These are phyloP conservation scores for Bradysia coprophila DNA, from an alignment of 1,140 invertebrate species.

Conservation along the genomic window DNA sequence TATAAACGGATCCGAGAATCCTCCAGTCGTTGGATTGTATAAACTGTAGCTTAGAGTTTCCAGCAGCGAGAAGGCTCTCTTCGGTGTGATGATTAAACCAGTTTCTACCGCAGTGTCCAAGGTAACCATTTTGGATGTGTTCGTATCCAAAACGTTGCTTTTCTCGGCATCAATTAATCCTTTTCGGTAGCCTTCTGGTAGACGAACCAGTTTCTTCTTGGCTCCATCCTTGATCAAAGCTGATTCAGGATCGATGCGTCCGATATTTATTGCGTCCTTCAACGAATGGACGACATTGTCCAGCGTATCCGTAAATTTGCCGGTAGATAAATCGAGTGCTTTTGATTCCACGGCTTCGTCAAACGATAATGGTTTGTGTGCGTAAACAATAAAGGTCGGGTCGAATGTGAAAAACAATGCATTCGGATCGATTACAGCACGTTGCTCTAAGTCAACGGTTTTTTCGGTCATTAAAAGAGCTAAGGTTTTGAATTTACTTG, in stretches of 20 bases:
- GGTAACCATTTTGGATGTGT: conserved; percentile 59
- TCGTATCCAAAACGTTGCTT: conserved; percentile 62
- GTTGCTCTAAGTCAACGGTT: conserved; percentile 45
- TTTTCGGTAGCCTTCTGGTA: conserved; percentile 69
- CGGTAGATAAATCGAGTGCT: conserved; percentile 47
- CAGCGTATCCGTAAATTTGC: conserved; percentile 51
- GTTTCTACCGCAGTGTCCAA: conserved; percentile 53
- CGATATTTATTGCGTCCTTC: conserved; percentile 63
- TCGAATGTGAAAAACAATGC: conserved; percentile 54
- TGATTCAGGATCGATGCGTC: conserved; percentile 72
- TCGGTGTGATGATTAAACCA: conserved; percentile 55
- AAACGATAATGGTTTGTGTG: conserved; percentile 51
- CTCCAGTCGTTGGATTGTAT: conserved; percentile 61
- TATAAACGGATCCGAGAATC: conserved; percentile 61
- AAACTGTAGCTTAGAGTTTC: conserved; percentile 66
- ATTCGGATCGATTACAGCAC: conserved; percentile 33
- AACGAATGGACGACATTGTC: conserved; percentile 35
- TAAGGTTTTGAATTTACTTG: conserved; percentile 51
- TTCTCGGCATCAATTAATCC: conserved; percentile 77
- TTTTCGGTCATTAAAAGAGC: conserved; percentile 48
- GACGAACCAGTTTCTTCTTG: conserved; percentile 60
- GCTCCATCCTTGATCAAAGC: conserved; percentile 73
- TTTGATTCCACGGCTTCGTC: conserved; percentile 56
- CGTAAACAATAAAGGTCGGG: conserved; percentile 46
- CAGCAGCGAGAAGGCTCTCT: conserved; percentile 55